A percentile compares a stretch with the other conserved stretches of the same genome.
Conservation (phyloP, 2,888 invertebrate species). For the Eilema sororculum region DNA sequence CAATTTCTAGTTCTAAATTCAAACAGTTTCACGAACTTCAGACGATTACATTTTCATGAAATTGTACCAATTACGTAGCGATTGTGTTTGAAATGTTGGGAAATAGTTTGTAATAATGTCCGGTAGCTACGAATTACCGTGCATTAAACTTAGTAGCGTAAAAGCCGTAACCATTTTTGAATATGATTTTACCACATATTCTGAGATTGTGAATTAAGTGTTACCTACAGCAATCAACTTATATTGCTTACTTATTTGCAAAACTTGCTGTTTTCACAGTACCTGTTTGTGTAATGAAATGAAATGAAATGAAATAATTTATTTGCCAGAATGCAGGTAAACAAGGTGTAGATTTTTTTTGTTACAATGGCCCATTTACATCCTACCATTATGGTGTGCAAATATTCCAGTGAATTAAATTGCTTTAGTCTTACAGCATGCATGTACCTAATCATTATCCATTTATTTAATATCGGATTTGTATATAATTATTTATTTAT, state of each 20-base stretch:
- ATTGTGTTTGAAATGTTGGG: slow-evolving; percentile 14
- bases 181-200: background rate
- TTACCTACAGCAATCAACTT: background rate
- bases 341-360: too few relatives aligned
- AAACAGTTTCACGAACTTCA: slow-evolving; percentile 7
- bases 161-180: background rate
- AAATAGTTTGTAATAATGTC: slow-evolving; percentile 21
- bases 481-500: too few relatives aligned
- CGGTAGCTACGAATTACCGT: slow-evolving; percentile 8
- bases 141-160: slow-evolving; percentile 14
- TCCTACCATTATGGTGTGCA: too few relatives aligned
- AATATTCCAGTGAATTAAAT: too few relatives aligned
- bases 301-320: too few relatives aligned
- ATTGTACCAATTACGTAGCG: slow-evolving; percentile 23
- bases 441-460: too few relatives aligned
- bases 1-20: slow-evolving; percentile 16
- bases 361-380: too few relatives aligned
- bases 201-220: background rate
- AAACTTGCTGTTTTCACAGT: background rate
- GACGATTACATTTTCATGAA: slow-evolving; percentile 17
- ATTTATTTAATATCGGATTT: too few relatives aligned
- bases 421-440: too few relatives aligned
- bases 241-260: background rate
- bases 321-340: too few relatives aligned
- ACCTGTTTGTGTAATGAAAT: too few relatives aligned